Base-by-base conservation (phyloP, 2,113 vertebrate genomes). In the Myiozetetes cayanensis region DNA sequence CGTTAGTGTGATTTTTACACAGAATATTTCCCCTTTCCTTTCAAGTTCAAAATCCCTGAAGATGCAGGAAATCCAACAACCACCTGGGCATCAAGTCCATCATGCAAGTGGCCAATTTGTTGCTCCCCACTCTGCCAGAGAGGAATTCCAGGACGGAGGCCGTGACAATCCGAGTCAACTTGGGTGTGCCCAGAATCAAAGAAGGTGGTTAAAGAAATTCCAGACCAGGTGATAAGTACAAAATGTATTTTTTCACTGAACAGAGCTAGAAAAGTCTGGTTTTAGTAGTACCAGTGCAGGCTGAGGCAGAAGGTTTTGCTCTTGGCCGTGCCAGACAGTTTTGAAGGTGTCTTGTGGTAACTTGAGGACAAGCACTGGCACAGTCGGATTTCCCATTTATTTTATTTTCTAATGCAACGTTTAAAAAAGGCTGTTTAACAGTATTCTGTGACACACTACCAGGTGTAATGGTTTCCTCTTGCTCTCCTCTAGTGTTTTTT, bases 151-250 rank as follows among this genome's bases (percentile, higher is more conserved):
- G 33, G 49, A 63, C 61, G 30, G 59, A 33, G 33, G 27, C 31
- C 96, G 35, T 55, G 96, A 77, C 21, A 12, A 89, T 39, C 88
- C 58, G 4, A 95, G 96, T 83, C 96, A 53, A 66, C 95, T 96
- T 50, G 97, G 87, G 31, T 97, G 89, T 77, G 96, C 66, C 49
- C 97, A 96, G 97, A 98, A 98, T 91, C 98, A 89, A 66, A 97
- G 97, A 66, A 98, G 97, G 74, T 97, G 96, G 59, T 96, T 99
- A 61, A 98, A 98, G 96, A 98, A 98, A 75, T 91, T 98, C 35
- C 97, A 95, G 8, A 97, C 97, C 96, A 98, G 99, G 99, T 99
- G 39, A 87, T 28, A 72, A 87, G 14, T 56, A 13, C 5, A 39
- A 76, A 88, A 49, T 3, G 1, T 33, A 23, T 35, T 84, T 93